phyloP scores from a whole-genome alignment of 2,113 vertebrate genomes.

The Apteryx owenii region DNA sequence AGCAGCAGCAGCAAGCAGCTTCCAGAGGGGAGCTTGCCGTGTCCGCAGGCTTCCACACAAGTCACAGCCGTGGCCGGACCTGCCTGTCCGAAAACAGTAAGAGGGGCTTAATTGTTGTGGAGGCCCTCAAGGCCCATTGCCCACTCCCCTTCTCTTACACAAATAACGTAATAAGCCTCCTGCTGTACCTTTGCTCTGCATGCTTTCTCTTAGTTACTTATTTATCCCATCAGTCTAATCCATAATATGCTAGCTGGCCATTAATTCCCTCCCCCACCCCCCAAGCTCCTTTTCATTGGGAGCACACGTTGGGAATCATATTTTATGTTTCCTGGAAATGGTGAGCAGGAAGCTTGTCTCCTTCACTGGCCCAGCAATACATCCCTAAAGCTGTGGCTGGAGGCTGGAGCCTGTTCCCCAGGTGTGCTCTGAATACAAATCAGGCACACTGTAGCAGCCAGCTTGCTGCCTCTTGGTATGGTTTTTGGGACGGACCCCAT shows the following conservation, averaged over 20 bases:
- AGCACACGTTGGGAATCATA: constrained; percentile 44
- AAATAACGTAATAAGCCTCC: neutral
- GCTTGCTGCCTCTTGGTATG: neutral
- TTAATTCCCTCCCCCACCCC: constrained; percentile 14
- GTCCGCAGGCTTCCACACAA: neutral
- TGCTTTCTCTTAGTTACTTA: neutral
- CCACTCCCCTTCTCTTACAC: neutral
- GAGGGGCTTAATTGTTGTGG: neutral
- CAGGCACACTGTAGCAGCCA: neutral
- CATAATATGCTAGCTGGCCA: neutral
- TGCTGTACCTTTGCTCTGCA: neutral
- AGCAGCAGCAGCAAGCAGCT: neutral
- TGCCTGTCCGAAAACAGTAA: neutral
- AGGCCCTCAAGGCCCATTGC: neutral
- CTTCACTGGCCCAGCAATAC: constrained; percentile 5
- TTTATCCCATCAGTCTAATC: constrained; percentile 46
- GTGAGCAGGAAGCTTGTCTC: neutral
- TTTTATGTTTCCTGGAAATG: constrained; percentile 54
- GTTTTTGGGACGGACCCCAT: fast-evolving
- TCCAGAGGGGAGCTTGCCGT: neutral
- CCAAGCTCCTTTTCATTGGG: constrained; percentile 47
- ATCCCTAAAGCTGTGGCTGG: constrained; percentile 24
- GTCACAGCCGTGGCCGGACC: neutral
- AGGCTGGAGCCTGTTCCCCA: neutral
- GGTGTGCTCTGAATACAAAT: neutral